Conservation (phyloP, 2,113 vertebrate species). For the Plestiodon gilberti region DNA sequence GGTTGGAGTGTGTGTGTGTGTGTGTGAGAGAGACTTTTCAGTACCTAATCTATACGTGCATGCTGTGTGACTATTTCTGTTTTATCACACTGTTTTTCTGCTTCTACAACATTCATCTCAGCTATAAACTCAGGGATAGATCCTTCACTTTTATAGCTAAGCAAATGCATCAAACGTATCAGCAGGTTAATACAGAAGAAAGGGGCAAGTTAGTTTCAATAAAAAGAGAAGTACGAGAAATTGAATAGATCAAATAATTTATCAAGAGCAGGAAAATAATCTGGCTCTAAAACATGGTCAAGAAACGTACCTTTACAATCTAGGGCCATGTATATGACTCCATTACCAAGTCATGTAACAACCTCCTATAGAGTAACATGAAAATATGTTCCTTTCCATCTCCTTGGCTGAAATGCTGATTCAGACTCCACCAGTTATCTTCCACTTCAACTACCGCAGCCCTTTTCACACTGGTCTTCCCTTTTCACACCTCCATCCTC, state of each 20-base stretch:
- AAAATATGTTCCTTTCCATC: background rate
- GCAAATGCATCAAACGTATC: background rate
- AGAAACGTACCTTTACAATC: background rate
- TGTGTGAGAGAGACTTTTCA: slow-evolving; percentile 11
- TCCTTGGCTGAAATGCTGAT: background rate
- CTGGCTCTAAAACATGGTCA: background rate
- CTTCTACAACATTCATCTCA: background rate
- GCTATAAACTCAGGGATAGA: background rate
- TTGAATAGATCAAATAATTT: background rate
- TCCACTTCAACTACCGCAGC: background rate
- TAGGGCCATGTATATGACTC: background rate
- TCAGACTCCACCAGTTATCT: background rate
- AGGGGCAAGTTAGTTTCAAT: background rate
- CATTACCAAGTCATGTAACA: background rate
- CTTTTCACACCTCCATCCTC: background rate
- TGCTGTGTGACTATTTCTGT: background rate
- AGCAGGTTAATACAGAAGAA: slow-evolving; percentile 4
- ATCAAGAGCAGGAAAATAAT: background rate
- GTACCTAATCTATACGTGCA: background rate
- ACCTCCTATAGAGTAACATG: too few species aligned
- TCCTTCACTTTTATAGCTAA: slow-evolving; percentile 1
- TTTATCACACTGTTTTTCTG: background rate
- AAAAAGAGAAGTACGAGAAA: background rate
- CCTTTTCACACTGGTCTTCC: background rate
- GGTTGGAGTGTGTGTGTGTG: background rate